Conservation (phyloP, 2,113 vertebrate genomes). For the Vireo altiloquus region DNA sequence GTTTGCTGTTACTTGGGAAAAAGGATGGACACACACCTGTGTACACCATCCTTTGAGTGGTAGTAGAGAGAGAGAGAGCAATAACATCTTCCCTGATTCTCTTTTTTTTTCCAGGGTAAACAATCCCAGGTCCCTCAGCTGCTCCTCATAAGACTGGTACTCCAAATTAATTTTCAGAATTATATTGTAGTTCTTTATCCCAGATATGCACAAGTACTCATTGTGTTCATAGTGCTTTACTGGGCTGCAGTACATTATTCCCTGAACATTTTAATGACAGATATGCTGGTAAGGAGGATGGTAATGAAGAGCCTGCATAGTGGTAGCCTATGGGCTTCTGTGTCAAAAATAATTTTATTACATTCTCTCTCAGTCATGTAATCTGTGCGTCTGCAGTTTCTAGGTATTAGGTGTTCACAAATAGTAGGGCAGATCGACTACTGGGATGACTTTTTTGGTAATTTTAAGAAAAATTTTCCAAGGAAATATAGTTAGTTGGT, state of each 20-base stretch:
- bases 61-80: not conserved
- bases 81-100: not conserved
- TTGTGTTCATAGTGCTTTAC: not conserved
- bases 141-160: not conserved
- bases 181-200: not conserved
- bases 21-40: not conserved
- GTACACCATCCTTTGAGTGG: not conserved
- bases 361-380: not conserved
- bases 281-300: not conserved
- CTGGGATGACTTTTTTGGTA: not conserved
- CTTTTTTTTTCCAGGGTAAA: not conserved
- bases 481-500: not conserved
- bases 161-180: not conserved
- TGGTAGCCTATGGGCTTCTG: not conserved
- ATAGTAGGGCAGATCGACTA: not conserved
- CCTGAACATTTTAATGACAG: not conserved
- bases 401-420: not conserved
- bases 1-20: not conserved
- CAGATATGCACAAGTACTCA: not conserved
- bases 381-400: not conserved
- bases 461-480: not conserved
- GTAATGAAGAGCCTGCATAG: not conserved
- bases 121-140: not conserved
- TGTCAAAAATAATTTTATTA: not conserved
- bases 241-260: not conserved